These are phyloP conservation scores for Sphenopsis melanotis DNA, from an alignment of 2,797 vertebrate genomes.

Conservation along the genomic window DNA sequence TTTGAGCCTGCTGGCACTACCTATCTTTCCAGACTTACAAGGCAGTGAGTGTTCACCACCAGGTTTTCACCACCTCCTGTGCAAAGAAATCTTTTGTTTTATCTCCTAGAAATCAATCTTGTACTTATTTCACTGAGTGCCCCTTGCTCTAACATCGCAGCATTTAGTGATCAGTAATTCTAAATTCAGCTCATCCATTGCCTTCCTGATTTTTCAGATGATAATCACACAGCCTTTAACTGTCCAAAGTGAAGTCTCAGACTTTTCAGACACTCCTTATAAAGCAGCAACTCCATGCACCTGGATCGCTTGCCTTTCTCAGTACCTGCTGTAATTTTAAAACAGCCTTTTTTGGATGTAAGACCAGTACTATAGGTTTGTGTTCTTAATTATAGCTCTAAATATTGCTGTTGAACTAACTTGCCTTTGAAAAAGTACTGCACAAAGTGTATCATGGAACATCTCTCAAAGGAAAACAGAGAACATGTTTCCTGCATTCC, in stretches of 20 bases:
- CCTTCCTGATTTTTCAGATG: background rate
- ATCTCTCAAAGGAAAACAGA: background rate
- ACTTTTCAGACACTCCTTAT: background rate
- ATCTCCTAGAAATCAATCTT: background rate
- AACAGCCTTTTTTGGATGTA: background rate
- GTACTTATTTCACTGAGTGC: background rate
- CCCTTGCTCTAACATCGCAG: rapidly evolving
- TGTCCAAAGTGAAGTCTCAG: background rate
- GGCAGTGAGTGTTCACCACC: background rate
- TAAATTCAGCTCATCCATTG: background rate
- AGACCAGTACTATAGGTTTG: background rate
- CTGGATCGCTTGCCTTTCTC: background rate
- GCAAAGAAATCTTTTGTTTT: background rate
- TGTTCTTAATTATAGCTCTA: background rate
- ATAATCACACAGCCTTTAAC: background rate
- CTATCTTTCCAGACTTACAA: background rate
- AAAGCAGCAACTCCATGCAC: background rate
- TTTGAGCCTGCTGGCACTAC: background rate
- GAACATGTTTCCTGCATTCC: background rate
- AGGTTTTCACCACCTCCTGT: background rate
- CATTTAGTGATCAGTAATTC: background rate
- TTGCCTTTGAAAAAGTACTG: background rate
- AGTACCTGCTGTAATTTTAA: background rate
- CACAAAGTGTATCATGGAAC: background rate
- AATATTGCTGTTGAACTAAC: background rate